These are phyloP conservation scores for Dipodomys merriami DNA, from an alignment of 2,113 vertebrate genomes.

Conservation along the genomic window DNA sequence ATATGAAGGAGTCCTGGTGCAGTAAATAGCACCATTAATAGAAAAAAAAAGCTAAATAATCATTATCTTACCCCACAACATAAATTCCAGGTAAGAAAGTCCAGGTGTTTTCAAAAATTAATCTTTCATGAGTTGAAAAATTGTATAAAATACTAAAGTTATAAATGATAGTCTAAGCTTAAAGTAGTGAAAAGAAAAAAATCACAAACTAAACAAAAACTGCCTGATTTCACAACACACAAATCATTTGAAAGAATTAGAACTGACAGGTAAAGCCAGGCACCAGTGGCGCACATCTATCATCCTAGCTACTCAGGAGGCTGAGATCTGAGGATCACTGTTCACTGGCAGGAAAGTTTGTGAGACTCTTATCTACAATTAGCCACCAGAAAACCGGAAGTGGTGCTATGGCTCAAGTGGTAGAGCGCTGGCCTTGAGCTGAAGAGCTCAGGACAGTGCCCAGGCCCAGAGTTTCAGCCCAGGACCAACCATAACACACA, in stretches of 20 bases:
- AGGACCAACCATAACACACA: too few species aligned
- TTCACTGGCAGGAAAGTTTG: too few species aligned
- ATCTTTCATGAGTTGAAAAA: background rate
- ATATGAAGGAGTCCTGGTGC: background rate
- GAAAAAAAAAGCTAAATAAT: background rate
- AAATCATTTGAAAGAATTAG: conserved; percentile 40
- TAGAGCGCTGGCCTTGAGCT: too few species aligned
- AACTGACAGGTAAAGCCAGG: background rate
- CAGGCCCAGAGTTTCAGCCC: too few species aligned
- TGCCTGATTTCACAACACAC: background rate
- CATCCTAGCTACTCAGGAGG: too few species aligned
- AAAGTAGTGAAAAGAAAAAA: background rate
- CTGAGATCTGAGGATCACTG: too few species aligned
- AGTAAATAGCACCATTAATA: background rate
- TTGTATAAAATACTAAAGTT: background rate
- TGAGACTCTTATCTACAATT: too few species aligned
- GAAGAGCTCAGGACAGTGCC: too few species aligned
- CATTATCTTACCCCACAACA: background rate
- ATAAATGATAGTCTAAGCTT: background rate
- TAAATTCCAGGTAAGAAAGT: background rate
- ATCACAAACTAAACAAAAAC: conserved; percentile 14
- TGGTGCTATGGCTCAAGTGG: too few species aligned
- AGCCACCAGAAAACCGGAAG: too few species aligned
- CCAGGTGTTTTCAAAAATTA: background rate
- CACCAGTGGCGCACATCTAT: too few species aligned